Conservation (phyloP, 2,888 invertebrate genomes). For the Macrostomum cliftonense region DNA sequence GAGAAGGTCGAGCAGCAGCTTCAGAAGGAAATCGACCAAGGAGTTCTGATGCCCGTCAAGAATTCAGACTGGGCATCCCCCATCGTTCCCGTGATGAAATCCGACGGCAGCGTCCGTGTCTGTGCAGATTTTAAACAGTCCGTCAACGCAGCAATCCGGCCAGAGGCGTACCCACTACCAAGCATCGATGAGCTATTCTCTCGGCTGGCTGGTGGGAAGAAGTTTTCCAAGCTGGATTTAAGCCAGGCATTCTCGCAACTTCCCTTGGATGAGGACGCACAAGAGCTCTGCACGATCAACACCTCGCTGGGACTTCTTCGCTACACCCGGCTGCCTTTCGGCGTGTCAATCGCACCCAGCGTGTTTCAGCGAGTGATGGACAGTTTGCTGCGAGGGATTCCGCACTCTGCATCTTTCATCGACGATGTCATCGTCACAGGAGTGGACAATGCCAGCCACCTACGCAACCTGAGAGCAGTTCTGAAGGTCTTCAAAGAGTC, state of each 20-base stretch:
- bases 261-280: conserved; percentile 12
- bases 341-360: conserved; percentile 15
- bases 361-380: conserved; percentile 18
- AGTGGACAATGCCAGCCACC: conserved; percentile 12
- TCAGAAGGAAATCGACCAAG: too few relatives aligned
- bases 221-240: conserved; percentile 17
- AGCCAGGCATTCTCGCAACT: conserved; percentile 16
- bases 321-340: conserved; percentile 17
- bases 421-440: conserved; percentile 17
- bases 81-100: conserved; percentile 16
- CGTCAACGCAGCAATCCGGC: conserved; percentile 11
- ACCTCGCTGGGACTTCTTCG: conserved; percentile 16
- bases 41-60: conserved; percentile 2
- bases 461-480: conserved; percentile 12
- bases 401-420: conserved; percentile 12
- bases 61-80: conserved; percentile 16
- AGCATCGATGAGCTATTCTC: conserved; percentile 12
- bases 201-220: conserved; percentile 12
- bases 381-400: conserved; percentile 15
- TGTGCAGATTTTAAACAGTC: conserved; percentile 19
- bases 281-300: conserved; percentile 14
- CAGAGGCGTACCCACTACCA: conserved; percentile 14
- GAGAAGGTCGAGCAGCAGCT: neutral
- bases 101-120: conserved; percentile 14
- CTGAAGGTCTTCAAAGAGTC: conserved; percentile 13